A percentile compares a stretch with the other conserved stretches of the same genome.
phyloP scores from a whole-genome alignment of 2,888 invertebrate species.

The Amblyjoppa fuscipennis region DNA sequence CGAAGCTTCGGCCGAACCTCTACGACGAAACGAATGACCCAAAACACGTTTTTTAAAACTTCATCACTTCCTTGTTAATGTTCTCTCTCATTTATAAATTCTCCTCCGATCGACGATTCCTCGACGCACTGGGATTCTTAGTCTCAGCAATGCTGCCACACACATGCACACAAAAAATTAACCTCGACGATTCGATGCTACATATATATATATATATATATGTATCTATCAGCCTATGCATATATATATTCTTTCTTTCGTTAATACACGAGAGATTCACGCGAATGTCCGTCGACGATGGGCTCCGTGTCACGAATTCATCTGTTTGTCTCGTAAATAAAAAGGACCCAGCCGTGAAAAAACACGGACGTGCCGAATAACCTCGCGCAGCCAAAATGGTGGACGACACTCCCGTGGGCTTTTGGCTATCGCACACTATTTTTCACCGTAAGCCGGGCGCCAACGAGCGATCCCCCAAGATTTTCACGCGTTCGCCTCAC shows the following conservation, averaged over 20 bases:
- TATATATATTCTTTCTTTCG: not conserved
- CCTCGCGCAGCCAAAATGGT: slow-evolving; percentile 83
- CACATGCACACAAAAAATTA: no score
- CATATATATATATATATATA: not conserved
- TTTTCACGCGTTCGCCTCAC: not conserved
- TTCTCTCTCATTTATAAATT: no score
- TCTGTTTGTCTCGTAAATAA: not conserved
- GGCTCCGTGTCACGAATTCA: no score
- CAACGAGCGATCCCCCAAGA: not conserved
- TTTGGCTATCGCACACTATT: slow-evolving; percentile 56
- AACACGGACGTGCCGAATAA: slow-evolving; percentile 75
- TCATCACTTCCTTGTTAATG: not conserved
- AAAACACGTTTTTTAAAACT: not conserved
- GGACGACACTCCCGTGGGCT: slow-evolving; percentile 80
- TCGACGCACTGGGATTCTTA: not conserved
- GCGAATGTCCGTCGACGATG: not conserved
- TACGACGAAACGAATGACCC: not conserved
- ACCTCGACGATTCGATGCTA: no score
- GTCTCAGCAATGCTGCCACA: no score
- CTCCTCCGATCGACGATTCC: no score
- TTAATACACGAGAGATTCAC: not conserved
- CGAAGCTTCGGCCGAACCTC: not conserved
- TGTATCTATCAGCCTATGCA: not conserved
- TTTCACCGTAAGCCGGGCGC: not conserved
- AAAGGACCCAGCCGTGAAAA: slow-evolving; percentile 4